phyloP scores from a whole-genome alignment of 1,140 invertebrate genomes.

The Charaxes varanes region DNA sequence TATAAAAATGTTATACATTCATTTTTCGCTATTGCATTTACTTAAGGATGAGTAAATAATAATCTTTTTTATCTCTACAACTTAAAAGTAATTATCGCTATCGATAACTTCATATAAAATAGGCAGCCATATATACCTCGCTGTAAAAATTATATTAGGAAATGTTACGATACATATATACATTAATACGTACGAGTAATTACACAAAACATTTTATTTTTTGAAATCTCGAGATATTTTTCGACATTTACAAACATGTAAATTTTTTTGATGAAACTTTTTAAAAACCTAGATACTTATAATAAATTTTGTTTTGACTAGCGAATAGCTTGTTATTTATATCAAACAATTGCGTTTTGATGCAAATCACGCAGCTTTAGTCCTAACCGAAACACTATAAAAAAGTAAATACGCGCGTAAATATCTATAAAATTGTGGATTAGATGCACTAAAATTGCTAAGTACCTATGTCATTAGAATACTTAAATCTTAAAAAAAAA shows the following conservation, averaged over 20 bases:
- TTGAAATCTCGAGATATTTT: neutral
- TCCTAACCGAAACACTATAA: too few relatives aligned
- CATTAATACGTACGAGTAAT: too few relatives aligned
- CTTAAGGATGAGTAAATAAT: neutral
- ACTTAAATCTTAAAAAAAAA: constrained; percentile 5
- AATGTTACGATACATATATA: too few relatives aligned
- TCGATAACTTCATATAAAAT: too few relatives aligned
- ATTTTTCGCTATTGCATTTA: neutral
- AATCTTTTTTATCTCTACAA: too few relatives aligned
- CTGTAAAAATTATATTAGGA: too few relatives aligned
- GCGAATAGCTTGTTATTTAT: constrained; percentile 8
- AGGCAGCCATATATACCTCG: too few relatives aligned
- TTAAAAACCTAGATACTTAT: neutral
- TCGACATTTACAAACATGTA: neutral
- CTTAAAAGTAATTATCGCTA: too few relatives aligned
- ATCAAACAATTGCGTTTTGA: neutral
- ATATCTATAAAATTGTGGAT: too few relatives aligned
- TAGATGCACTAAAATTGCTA: neutral
- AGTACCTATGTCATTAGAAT: neutral
- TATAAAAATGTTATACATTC: neutral
- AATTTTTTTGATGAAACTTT: neutral
- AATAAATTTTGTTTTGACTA: constrained; percentile 25
- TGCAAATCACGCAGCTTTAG: too few relatives aligned
- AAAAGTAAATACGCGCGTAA: too few relatives aligned
- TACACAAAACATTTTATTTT: too few relatives aligned